Conservation (phyloP, 2,113 vertebrate species). For the Zosterops borbonicus region DNA sequence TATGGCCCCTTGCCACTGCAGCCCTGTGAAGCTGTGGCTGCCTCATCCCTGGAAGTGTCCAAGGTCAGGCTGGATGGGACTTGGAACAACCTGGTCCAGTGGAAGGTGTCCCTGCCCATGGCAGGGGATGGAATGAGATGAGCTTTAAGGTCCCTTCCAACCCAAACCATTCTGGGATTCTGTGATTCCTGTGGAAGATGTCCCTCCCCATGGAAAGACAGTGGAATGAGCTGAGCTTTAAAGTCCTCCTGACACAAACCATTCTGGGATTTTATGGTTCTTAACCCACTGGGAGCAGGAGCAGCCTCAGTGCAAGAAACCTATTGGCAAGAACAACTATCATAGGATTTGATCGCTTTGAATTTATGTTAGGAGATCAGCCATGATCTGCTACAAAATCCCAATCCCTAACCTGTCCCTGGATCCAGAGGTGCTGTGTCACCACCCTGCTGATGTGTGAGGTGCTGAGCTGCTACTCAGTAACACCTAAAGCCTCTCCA, state of each 20-base stretch:
- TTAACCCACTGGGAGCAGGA: not conserved
- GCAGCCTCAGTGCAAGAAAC: not conserved
- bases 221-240: not conserved
- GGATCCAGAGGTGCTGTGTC: not conserved
- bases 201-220: not conserved
- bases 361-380: rapidly evolving
- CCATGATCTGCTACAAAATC: rapidly evolving
- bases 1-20: not conserved
- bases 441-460: not conserved
- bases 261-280: not conserved
- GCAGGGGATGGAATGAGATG: not conserved
- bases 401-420: not conserved
- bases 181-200: not conserved
- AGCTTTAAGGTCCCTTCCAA: not conserved
- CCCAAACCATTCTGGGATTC: not conserved
- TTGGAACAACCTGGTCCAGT: not conserved
- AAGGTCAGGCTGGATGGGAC: not conserved
- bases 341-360: not conserved
- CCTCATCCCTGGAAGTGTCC: not conserved
- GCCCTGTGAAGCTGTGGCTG: not conserved
- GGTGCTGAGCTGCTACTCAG: not conserved
- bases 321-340: too few species aligned
- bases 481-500: not conserved
- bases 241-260: not conserved
- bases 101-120: not conserved